Conservation (phyloP, 2,888 invertebrate species). For the Anodontia alba region DNA sequence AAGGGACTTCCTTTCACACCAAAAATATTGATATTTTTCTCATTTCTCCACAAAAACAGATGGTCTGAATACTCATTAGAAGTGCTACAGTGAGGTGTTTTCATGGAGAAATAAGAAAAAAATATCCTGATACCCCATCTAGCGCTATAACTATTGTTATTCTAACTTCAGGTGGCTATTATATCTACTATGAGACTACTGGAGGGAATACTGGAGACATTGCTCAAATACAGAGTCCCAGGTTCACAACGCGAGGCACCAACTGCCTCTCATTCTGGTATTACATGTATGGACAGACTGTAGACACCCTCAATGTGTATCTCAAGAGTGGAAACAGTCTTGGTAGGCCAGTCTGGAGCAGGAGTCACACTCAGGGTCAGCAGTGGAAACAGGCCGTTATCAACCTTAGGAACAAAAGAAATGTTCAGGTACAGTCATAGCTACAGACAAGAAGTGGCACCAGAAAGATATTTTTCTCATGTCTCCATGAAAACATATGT, state of each 20-base stretch:
- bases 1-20: too few relatives aligned
- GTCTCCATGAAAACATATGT: too few relatives aligned
- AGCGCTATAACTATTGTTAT: neutral
- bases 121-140: too few relatives aligned
- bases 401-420: conserved; percentile 50
- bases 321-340: conserved; percentile 53
- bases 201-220: conserved; percentile 51
- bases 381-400: conserved; percentile 69
- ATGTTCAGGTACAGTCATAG: conserved; percentile 41
- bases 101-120: too few relatives aligned
- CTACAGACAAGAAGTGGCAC: too few relatives aligned
- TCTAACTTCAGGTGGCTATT: conserved; percentile 68
- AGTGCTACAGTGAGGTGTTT: too few relatives aligned
- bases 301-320: conserved; percentile 72
- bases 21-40: too few relatives aligned
- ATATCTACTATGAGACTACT: conserved; percentile 73
- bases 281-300: conserved; percentile 79
- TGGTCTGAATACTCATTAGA: too few relatives aligned
- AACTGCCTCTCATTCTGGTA: conserved; percentile 78
- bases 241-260: conserved; percentile 31
- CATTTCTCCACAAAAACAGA: too few relatives aligned
- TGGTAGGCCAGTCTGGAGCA: conserved; percentile 64
- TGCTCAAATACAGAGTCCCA: conserved; percentile 65
- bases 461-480: too few relatives aligned
- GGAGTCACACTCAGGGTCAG: conserved; percentile 64